Percentiles rank a stretch among this genome's conserved stretches.
Conservation (phyloP, 2,113 vertebrate species). For the Dipodomys merriami region DNA sequence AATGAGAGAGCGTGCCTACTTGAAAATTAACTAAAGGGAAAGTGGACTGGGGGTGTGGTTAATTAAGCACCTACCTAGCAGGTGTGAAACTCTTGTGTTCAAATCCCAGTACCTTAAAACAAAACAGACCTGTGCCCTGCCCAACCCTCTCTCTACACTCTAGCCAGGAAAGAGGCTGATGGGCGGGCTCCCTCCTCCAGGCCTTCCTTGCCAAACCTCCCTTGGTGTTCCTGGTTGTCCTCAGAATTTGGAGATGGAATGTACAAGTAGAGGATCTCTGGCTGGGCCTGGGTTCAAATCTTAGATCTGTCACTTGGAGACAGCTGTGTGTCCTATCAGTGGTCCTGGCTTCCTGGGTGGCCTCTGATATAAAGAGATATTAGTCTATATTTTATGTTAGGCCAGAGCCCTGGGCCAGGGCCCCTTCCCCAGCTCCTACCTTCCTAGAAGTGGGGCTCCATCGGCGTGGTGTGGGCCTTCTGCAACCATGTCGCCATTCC, state of each 20-base stretch:
- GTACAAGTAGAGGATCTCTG: background rate
- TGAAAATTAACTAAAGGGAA: background rate
- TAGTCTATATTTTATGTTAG: background rate
- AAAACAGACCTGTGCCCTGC: accelerated
- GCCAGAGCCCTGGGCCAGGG: background rate
- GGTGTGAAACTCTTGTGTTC: too few relatives aligned
- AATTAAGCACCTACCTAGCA: too few relatives aligned
- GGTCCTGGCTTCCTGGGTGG: background rate
- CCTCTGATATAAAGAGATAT: background rate
- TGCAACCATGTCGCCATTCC: background rate
- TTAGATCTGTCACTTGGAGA: background rate
- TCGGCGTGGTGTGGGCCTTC: too few relatives aligned
- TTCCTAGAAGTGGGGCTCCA: background rate
- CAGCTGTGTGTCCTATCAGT: background rate
- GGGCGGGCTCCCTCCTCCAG: background rate
- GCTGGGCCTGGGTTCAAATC: background rate
- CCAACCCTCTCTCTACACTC: accelerated
- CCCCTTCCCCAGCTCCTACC: background rate
- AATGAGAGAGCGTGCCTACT: too few relatives aligned
- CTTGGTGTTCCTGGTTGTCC: too few relatives aligned
- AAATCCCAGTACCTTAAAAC: too few relatives aligned
- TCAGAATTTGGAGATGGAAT: background rate
- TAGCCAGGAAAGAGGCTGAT: background rate
- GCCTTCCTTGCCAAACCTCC: background rate
- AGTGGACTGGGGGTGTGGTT: too few relatives aligned